Percentiles rank a stretch among this genome's conserved stretches.
Evolutionary conservation across 2,888 invertebrate species (phyloP).

Genomic region (Aleiodes leptofemur): DNA sequence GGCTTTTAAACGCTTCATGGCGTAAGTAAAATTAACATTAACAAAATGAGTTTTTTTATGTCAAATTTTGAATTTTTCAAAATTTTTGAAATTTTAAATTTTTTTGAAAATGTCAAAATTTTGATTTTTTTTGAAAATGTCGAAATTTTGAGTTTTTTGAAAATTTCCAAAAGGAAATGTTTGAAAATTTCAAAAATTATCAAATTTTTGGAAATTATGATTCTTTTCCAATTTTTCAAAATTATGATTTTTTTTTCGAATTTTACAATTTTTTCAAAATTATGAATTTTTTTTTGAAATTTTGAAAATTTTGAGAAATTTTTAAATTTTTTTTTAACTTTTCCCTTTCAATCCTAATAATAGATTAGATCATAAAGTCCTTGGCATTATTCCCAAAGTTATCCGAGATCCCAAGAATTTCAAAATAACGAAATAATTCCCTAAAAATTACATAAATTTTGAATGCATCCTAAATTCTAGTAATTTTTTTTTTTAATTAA

Average conservation of each 20-base stretch:
- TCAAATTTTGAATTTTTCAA: too few species aligned
- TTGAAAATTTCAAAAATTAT: too few species aligned
- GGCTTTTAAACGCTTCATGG: constrained; percentile 64
- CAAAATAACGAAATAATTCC: constrained; percentile 25
- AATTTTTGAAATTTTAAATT: not conserved
- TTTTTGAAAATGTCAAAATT: not conserved
- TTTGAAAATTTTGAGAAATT: not conserved
- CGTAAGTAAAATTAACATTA: constrained; percentile 67
- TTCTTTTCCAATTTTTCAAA: too few species aligned
- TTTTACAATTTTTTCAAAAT: not conserved
- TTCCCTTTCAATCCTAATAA: constrained; percentile 16
- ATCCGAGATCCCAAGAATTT: constrained; percentile 28
- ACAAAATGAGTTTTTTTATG: not conserved
- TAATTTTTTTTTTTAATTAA: too few species aligned
- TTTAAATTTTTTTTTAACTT: not conserved
- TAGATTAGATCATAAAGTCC: constrained; percentile 39
- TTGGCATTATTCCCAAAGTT: constrained; percentile 54
- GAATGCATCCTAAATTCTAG: not conserved
- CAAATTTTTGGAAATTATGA: too few species aligned
- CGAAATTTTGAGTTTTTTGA: too few species aligned
- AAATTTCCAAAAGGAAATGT: too few species aligned
- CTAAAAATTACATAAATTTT: constrained; percentile 6
- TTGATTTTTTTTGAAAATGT: not conserved
- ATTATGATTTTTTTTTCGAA: not conserved
- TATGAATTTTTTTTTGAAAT: not conserved